These are phyloP conservation scores for Idaea aversata DNA, from an alignment of 2,888 invertebrate species.

Conservation along the genomic window DNA sequence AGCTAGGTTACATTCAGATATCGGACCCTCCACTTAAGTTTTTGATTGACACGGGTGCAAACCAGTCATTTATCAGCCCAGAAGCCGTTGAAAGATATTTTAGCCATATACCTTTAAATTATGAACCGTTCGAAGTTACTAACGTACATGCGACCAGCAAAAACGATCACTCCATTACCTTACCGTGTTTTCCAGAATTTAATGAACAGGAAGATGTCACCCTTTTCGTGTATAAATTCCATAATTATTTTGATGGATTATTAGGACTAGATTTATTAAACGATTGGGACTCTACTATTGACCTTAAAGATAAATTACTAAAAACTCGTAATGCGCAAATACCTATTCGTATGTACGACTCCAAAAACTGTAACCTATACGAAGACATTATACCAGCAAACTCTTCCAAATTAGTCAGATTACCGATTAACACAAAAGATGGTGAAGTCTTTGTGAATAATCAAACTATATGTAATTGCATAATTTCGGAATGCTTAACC, in stretches of 20 bases:
- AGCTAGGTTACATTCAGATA: too few species aligned
- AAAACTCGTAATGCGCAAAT: constrained; percentile 17
- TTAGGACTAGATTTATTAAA: constrained; percentile 25
- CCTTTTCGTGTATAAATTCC: constrained; percentile 33
- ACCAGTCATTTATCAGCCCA: too few species aligned
- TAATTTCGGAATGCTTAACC: constrained; percentile 29
- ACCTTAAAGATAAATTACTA: constrained; percentile 24
- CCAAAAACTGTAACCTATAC: constrained; percentile 28
- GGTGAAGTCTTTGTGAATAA: constrained; percentile 26
- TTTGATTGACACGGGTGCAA: too few species aligned
- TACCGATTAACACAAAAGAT: constrained; percentile 24
- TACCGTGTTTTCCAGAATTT: constrained; percentile 29
- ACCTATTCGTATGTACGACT: constrained; percentile 26
- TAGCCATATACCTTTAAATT: constrained; percentile 19
- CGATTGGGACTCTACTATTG: constrained; percentile 28
- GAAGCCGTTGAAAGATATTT: too few species aligned
- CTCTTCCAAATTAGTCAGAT: constrained; percentile 24
- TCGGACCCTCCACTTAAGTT: too few species aligned
- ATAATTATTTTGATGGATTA: constrained; percentile 28
- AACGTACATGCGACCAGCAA: constrained; percentile 30
- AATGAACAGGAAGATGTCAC: constrained; percentile 18
- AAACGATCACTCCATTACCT: constrained; percentile 30
- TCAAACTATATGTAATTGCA: constrained; percentile 29
- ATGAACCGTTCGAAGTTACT: constrained; percentile 31
- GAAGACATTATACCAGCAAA: constrained; percentile 32